These are phyloP conservation scores for Megaleporinus macrocephalus DNA, from an alignment of 2,113 vertebrate genomes.

Conservation along the genomic window DNA sequence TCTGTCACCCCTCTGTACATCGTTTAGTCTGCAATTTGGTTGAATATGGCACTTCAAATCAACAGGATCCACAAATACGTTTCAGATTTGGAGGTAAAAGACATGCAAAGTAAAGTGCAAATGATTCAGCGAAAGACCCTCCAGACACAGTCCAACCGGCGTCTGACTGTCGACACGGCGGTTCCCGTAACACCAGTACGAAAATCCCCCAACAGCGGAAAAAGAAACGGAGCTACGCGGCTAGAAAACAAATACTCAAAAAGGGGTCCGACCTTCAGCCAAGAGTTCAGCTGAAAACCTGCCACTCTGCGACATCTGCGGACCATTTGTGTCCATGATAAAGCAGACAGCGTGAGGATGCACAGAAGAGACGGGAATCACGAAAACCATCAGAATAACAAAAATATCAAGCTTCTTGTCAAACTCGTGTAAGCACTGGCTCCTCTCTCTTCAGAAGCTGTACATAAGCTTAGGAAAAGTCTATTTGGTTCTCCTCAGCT, in stretches of 20 bases:
- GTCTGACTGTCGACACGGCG: conserved; percentile 18
- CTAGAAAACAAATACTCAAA: conserved; percentile 16
- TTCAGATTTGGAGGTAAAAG: conserved; percentile 25
- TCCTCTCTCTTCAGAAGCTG: conserved; percentile 34
- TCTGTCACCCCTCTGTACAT: not conserved
- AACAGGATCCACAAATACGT: conserved; percentile 11
- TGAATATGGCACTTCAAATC: conserved; percentile 37
- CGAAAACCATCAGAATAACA: conserved; percentile 51
- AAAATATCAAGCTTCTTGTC: conserved; percentile 51
- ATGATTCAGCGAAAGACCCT: conserved; percentile 34
- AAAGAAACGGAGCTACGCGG: not conserved
- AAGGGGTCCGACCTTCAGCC: conserved; percentile 24
- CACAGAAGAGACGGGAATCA: conserved; percentile 41
- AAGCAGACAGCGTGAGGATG: conserved; percentile 34
- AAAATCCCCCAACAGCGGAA: conserved; percentile 15
- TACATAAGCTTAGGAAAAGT: conserved; percentile 44
- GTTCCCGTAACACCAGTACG: not conserved
- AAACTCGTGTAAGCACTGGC: conserved; percentile 33
- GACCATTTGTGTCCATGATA: not conserved
- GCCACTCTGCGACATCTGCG: conserved; percentile 4
- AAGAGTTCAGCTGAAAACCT: conserved; percentile 6
- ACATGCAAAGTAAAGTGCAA: conserved; percentile 45
- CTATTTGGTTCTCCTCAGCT: conserved; percentile 44
- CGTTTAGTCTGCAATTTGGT: not conserved
- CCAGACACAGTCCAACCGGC: not conserved